phyloP scores from a whole-genome alignment of 2,113 vertebrate genomes.

The Phoenicopterus ruber region DNA sequence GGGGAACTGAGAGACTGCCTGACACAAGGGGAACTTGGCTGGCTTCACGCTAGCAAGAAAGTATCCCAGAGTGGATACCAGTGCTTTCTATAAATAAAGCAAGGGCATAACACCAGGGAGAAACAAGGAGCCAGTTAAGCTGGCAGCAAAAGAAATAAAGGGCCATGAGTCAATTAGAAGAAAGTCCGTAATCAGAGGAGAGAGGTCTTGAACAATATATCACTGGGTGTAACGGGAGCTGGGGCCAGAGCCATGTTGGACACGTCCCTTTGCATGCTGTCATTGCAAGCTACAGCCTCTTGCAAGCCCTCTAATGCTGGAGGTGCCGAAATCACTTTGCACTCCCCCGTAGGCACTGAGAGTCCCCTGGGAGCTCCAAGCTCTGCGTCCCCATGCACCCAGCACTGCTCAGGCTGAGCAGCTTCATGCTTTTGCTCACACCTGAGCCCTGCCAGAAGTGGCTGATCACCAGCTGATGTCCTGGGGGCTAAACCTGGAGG shows the following conservation, averaged over 20 bases:
- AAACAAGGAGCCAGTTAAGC: background rate
- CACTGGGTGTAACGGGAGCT: background rate
- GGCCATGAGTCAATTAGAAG: background rate
- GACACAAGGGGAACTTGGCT: background rate
- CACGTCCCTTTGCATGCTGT: background rate
- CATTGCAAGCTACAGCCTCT: background rate
- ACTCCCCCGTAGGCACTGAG: background rate
- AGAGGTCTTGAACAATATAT: background rate
- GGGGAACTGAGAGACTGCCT: background rate
- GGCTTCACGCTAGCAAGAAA: background rate
- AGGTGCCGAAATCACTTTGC: background rate
- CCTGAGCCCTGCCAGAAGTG: background rate
- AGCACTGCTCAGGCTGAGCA: background rate
- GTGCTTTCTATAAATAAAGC: conserved; percentile 50
- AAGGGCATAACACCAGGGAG: conserved; percentile 23
- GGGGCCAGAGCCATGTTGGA: background rate
- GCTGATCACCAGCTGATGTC: background rate
- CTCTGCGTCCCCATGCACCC: background rate
- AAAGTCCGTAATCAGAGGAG: background rate
- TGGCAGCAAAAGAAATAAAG: conserved; percentile 1
- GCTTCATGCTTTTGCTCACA: background rate
- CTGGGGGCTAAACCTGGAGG: background rate
- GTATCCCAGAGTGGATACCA: background rate
- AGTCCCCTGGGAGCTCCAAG: background rate
- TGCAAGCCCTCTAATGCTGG: background rate